Base-by-base conservation (phyloP, 2,888 invertebrate species). In the Noctua comes region DNA sequence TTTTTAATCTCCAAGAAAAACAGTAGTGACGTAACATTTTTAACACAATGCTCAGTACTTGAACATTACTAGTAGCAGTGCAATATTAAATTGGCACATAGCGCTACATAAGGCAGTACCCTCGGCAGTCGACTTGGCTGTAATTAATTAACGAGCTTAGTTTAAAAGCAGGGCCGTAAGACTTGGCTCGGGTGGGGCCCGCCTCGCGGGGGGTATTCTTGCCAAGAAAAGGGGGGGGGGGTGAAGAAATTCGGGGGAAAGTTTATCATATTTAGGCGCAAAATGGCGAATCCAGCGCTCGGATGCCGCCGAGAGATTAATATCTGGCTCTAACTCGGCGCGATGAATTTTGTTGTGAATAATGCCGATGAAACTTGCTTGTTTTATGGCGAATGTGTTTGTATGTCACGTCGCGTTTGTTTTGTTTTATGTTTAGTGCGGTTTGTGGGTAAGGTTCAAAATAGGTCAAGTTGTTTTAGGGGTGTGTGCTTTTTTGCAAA, bases 141-240 rank as follows among this genome's bases (percentile, higher is more conserved):
- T 97, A 97, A 97, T 97, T 97, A 97, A 97, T 97, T 97, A 97
- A 97, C 97, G 96, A 96, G 97, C 97, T 97, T 97, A 97, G 97
- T 97, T 97, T 97, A 97, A 97, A 97, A 97, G 97, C 96, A 96
- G 97, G 96, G 96, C 95, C 95, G 95, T 96, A 96, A 96, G 96
- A 95, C 96, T 95, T 94, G 95, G 94, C 94, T 93, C 90, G 93
- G 94, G 93, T 91, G 90, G 89, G 83, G 80, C 82, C 92, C 91
- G 73, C 79, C 82, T 74, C 74, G 84, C 84, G 92, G 88, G 91
- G 92, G 92, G 92, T 90, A 92, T 93, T 92, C 93, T 92, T 92
- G 93, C 92, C 91, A 94, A 94, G 93, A 92, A 94, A 92, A 89
- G 77, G 93, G 92, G 89, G 95, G 95, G 95, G 94, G 93, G 91